Evolutionary conservation across 2,888 invertebrate species (phyloP).

Genomic region (Achlya flavicornis): DNA sequence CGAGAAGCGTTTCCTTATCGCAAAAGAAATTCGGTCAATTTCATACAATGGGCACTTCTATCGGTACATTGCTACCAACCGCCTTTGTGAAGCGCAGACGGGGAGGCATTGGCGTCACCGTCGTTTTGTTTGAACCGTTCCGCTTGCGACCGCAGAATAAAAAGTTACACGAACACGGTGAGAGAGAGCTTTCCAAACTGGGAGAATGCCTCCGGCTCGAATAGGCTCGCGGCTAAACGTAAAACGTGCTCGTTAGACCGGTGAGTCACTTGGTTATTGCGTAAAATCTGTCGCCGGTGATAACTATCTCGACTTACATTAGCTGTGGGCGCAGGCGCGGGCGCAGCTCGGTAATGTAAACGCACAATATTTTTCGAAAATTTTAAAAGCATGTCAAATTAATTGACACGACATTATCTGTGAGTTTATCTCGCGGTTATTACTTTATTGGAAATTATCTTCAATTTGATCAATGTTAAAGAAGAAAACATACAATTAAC

Average conservation of each 20-base stretch:
- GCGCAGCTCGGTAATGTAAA: not conserved
- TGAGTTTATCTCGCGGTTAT: not conserved
- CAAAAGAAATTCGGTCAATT: conserved; percentile 37
- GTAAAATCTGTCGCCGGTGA: conserved; percentile 11
- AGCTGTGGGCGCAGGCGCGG: not conserved
- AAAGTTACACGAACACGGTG: conserved; percentile 26
- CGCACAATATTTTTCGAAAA: not conserved
- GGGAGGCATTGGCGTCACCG: conserved; percentile 32
- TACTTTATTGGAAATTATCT: not conserved
- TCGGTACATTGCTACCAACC: conserved; percentile 28
- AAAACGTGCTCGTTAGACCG: conserved; percentile 19
- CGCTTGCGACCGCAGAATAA: conserved; percentile 34
- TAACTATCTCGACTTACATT: conserved; percentile 6
- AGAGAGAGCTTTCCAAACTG: conserved; percentile 26
- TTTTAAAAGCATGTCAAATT: conserved; percentile 2
- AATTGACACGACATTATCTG: not conserved
- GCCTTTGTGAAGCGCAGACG: conserved; percentile 39
- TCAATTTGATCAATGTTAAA: too few species aligned
- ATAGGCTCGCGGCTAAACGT: conserved; percentile 13
- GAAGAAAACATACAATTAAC: too few species aligned
- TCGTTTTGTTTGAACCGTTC: conserved; percentile 47
- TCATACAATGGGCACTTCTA: conserved; percentile 34
- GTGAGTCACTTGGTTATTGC: conserved; percentile 13
- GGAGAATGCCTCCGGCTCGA: conserved; percentile 30
- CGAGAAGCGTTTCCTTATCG: conserved; percentile 26